Base-by-base conservation (phyloP, 2,888 invertebrate species). In the Alviniconcha strummeri region DNA sequence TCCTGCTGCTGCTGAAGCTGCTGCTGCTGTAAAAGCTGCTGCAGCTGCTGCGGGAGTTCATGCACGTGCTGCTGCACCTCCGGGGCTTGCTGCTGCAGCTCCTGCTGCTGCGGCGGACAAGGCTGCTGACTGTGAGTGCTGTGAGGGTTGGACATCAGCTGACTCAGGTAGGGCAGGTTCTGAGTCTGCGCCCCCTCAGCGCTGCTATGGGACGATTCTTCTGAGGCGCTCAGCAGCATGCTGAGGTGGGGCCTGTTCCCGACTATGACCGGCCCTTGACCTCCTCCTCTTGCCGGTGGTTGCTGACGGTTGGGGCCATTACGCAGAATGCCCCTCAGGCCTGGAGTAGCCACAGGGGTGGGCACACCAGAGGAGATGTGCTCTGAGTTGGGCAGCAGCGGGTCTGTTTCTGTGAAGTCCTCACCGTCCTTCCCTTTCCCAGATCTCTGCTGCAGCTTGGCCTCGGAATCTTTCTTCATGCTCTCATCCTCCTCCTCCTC, bases 221-320 rank as follows among this genome's bases (percentile, higher is more conserved):
- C 82, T 2, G 76, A 7, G 54, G 64, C 17, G 55, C 52, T 69
- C 60, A 82, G 71, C 67, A 82, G 69, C 64, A 86, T 86, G 72
- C 85, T 85, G 72, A 86, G 85, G 84, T 87, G 87, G n/a, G 79
- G 87, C 83, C 77, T 19, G 60, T 78, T 82, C 17, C 83, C 80
- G n/a, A 13, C 52, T 6, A 67, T 55, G 9, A 5, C 15, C 9
- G 0, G 15, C 17, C 57, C 15, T 15, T 60, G 19, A 19, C 64
- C 76, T 52, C 67, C n/a, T 52, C 57, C 55, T 13, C 64, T 60
- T 36, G 36, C 72, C 15, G 11, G 52, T 9, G 57, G 52, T 8
- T 72, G 57, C 36, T 57, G 77, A 9, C 77, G 77, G 78, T 64
- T 78, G 77, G 8, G 11, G 13, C 78, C 78, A 15, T 78, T 78